Evolutionary conservation across 2,113 vertebrate genomes (phyloP).

Genomic region (Chelonoidis abingdonii): DNA sequence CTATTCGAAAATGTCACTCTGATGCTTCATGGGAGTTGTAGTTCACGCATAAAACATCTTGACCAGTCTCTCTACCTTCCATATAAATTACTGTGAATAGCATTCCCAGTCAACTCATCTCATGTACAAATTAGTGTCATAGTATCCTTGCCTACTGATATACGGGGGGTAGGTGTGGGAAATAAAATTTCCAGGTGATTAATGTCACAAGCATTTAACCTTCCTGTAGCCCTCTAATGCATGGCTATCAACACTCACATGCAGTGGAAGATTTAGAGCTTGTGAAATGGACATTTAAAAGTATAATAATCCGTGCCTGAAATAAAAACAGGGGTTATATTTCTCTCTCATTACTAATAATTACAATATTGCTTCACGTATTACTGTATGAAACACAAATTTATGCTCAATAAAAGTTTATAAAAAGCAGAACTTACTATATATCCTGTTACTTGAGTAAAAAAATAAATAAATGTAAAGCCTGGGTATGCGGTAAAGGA

Average conservation of each 20-base stretch:
- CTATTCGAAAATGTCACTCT: background rate
- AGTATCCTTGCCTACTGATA: slow-evolving; percentile 38
- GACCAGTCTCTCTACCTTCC: background rate
- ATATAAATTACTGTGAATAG: background rate
- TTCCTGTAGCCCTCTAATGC: slow-evolving; percentile 10
- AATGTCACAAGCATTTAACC: slow-evolving; percentile 25
- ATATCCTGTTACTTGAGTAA: background rate
- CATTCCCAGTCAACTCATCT: background rate
- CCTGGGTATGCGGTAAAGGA: background rate
- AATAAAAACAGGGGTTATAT: slow-evolving; percentile 36
- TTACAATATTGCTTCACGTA: slow-evolving; percentile 3
- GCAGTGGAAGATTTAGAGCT: background rate
- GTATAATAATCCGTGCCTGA: slow-evolving; percentile 39
- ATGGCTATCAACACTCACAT: background rate
- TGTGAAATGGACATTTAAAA: slow-evolving; percentile 46
- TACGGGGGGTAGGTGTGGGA: background rate
- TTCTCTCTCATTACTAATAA: slow-evolving; percentile 37
- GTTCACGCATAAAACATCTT: background rate
- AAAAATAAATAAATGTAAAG: slow-evolving; percentile 10
- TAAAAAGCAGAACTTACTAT: background rate
- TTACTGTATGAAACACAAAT: background rate
- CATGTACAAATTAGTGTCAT: background rate
- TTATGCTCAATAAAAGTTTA: background rate
- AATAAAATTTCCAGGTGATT: slow-evolving; percentile 36
- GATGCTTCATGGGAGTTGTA: background rate